These are phyloP conservation scores for Frankliniella fusca DNA, from an alignment of 2,888 invertebrate species.

Conservation along the genomic window DNA sequence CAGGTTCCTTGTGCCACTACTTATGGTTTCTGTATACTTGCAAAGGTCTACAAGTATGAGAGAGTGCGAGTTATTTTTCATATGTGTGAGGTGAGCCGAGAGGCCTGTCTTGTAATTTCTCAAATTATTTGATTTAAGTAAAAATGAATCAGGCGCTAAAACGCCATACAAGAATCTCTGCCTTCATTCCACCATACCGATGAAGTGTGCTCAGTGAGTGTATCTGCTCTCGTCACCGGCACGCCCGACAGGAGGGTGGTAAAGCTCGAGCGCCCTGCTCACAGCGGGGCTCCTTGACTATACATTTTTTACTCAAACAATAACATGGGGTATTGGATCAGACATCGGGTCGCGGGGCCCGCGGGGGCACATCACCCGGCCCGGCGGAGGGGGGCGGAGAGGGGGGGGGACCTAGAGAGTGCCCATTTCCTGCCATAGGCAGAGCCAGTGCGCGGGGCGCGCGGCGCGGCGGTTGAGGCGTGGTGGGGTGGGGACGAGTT, in stretches of 20 bases:
- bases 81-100: not conserved
- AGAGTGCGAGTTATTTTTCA: conserved; percentile 3
- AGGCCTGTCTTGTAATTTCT: not conserved
- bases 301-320: no score
- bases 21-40: not conserved
- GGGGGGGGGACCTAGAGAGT: conserved; percentile 3
- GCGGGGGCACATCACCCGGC: not conserved
- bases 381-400: conserved; percentile 41
- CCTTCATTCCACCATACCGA: not conserved
- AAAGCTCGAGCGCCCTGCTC: no score
- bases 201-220: no score
- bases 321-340: no score
- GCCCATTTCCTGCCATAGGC: conserved; percentile 16
- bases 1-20: not conserved
- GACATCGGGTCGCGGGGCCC: no score
- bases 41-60: no score
- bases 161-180: not conserved
- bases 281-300: no score
- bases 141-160: not conserved
- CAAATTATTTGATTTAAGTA: conserved; percentile 12
- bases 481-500: not conserved
- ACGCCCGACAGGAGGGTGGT: no score
- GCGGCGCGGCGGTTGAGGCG: no score
- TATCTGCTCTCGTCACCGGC: no score
- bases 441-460: not conserved